These are phyloP conservation scores for Microplitis manilae DNA, from an alignment of 2,888 invertebrate genomes.

Conservation along the genomic window DNA sequence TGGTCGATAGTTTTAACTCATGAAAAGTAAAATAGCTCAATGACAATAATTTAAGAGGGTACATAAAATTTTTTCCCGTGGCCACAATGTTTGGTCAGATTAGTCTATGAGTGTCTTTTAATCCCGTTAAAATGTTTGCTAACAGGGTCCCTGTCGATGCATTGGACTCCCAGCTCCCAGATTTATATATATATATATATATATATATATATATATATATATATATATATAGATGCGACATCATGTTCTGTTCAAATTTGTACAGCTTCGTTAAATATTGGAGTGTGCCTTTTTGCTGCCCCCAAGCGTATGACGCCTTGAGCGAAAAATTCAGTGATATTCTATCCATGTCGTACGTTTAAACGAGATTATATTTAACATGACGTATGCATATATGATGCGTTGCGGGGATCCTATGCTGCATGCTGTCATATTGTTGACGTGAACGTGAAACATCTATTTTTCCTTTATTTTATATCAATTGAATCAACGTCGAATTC, in stretches of 20 bases:
- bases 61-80: slow-evolving; percentile 60
- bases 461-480: slow-evolving; percentile 4
- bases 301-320: neutral
- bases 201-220: slow-evolving; percentile 37
- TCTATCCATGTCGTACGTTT: slow-evolving; percentile 13
- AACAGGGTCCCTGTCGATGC: slow-evolving; percentile 51
- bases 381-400: slow-evolving; percentile 20
- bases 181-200: neutral
- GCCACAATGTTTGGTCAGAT: slow-evolving; percentile 65
- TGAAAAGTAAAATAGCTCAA: slow-evolving; percentile 19
- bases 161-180: neutral
- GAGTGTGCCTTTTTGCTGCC: slow-evolving; percentile 35
- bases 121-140: slow-evolving; percentile 72
- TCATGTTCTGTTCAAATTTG: slow-evolving; percentile 7
- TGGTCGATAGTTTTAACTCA: neutral
- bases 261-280: slow-evolving; percentile 16
- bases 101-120: slow-evolving; percentile 69
- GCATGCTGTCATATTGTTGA: neutral
- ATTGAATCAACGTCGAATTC: neutral
- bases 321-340: slow-evolving; percentile 11
- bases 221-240: neutral
- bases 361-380: slow-evolving; percentile 20
- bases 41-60: neutral
- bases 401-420: neutral
- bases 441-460: slow-evolving; percentile 10